Evolutionary conservation across 2,888 invertebrate species (phyloP), one percentile per base, ranked within the genome.

Genomic region (Orchesella flavescens): DNA sequence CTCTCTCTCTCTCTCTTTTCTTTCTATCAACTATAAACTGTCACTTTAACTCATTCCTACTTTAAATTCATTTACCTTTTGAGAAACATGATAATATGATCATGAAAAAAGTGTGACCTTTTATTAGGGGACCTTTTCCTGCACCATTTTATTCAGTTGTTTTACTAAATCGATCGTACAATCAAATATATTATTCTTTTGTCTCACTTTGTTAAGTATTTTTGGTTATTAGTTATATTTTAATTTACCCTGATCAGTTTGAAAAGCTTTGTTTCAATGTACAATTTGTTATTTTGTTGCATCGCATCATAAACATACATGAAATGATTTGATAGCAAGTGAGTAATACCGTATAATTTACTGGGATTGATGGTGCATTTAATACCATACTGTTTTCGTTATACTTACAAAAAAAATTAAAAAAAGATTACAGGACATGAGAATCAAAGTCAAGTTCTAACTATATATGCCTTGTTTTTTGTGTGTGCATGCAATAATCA

Each of bases 81-180:
- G 49, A 46, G 66, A 68, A 49, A 71, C 72, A 72, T 79, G 78
- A 63, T 34, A 71, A 44, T 24, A 53, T 43, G 59, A 78, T 78
- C 69, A 78, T 59, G 71, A 72, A 72, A 72, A 72, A 66, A 49
- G 61, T 65, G 57, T 84, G 73, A 75, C 75, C 79, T 76, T 84
- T 83, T 17, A 59, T 82, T 34, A 34, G 78, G 77, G 84, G 81
- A 84, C 71, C 73, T 76, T 81, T 82, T 81, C 77, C 81, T 84
- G 74, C 74, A 76, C 75, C 53, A 65, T 83, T 83, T 68, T 17
- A 49, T 77, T 83, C 17, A 75, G 65, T 81, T 81, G 71, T 61
- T 53, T 71, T 63, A 69, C 43, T 44, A 0, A 44, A 73, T 68
- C 13, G 46, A 12, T 61, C 24, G 24, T 68, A 15, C 7, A 7